phyloP scores from a whole-genome alignment of 2,888 invertebrate genomes.

The Agelastica alni region DNA sequence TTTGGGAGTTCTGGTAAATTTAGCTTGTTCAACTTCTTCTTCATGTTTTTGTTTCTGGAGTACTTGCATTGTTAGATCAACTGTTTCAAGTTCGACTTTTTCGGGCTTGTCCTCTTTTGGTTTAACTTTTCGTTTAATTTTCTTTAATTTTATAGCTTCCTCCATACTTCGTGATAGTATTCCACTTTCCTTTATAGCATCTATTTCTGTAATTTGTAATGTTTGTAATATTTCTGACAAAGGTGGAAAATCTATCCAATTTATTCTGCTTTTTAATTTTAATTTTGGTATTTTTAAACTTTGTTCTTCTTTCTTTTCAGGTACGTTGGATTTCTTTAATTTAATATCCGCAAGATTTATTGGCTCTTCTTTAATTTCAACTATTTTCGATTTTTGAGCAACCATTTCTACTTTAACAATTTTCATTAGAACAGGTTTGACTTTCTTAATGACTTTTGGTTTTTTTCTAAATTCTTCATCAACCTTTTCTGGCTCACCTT shows the following conservation, averaged over 20 bases:
- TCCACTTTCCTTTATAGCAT: slow-evolving; percentile 52
- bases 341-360: slow-evolving; percentile 71
- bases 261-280: slow-evolving; percentile 71
- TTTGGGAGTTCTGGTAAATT: slow-evolving; percentile 44
- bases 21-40: slow-evolving; percentile 49
- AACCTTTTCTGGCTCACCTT: slow-evolving; percentile 35
- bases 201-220: slow-evolving; percentile 48
- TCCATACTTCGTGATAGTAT: slow-evolving; percentile 58
- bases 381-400: slow-evolving; percentile 64
- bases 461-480: slow-evolving; percentile 43
- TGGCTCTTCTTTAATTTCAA: slow-evolving; percentile 57
- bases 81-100: slow-evolving; percentile 53
- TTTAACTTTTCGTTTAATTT: slow-evolving; percentile 47
- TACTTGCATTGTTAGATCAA: slow-evolving; percentile 43
- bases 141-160: slow-evolving; percentile 54
- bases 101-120: slow-evolving; percentile 50
- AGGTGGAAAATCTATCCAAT: slow-evolving; percentile 58
- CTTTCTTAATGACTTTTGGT: slow-evolving; percentile 50
- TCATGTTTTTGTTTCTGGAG: slow-evolving; percentile 50
- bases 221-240: slow-evolving; percentile 45
- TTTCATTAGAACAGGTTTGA: slow-evolving; percentile 45
- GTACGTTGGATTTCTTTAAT: slow-evolving; percentile 55
- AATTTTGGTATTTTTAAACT: slow-evolving; percentile 64
- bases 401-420: slow-evolving; percentile 48
- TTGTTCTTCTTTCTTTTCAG: slow-evolving; percentile 42